phyloP scores from a whole-genome alignment of 2,888 invertebrate genomes.

The Ophion costatus region DNA sequence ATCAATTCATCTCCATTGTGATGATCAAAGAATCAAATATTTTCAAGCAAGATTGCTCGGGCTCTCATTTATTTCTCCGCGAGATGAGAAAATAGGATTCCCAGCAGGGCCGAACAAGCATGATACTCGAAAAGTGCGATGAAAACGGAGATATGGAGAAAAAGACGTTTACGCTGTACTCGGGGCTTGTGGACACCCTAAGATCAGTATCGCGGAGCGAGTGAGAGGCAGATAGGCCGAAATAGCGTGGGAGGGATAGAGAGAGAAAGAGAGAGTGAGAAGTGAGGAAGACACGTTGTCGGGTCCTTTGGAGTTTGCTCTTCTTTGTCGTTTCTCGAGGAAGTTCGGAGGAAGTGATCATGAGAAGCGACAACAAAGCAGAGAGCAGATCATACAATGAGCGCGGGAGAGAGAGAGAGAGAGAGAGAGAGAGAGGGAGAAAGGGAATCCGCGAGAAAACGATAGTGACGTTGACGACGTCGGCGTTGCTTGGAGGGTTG shows the following conservation, averaged over 20 bases:
- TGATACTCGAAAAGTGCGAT: slow-evolving; percentile 5
- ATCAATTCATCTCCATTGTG: no score
- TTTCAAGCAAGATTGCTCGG: slow-evolving; percentile 24
- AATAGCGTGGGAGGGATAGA: no score
- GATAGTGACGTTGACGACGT: slow-evolving; percentile 37
- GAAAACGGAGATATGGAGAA: background rate
- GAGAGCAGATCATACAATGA: slow-evolving; percentile 48
- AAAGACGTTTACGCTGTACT: background rate
- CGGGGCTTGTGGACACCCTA: background rate
- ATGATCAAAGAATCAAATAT: background rate
- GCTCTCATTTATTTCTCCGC: no score
- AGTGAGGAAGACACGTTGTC: background rate
- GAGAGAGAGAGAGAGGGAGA: slow-evolving; percentile 71
- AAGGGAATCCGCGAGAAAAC: slow-evolving; percentile 37
- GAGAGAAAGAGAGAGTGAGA: slow-evolving; percentile 4
- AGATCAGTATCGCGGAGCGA: background rate
- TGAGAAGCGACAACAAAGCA: slow-evolving; percentile 62
- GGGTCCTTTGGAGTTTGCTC: slow-evolving; percentile 29
- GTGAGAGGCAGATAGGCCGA: no score
- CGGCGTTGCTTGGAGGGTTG: slow-evolving; percentile 73
- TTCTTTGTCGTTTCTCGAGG: slow-evolving; percentile 42
- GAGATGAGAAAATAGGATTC: no score
- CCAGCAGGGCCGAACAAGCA: no score
- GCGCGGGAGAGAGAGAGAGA: slow-evolving; percentile 34
- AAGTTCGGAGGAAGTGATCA: slow-evolving; percentile 61